Base-by-base conservation (phyloP, 2,888 invertebrate species). In the Euproctis similis region DNA sequence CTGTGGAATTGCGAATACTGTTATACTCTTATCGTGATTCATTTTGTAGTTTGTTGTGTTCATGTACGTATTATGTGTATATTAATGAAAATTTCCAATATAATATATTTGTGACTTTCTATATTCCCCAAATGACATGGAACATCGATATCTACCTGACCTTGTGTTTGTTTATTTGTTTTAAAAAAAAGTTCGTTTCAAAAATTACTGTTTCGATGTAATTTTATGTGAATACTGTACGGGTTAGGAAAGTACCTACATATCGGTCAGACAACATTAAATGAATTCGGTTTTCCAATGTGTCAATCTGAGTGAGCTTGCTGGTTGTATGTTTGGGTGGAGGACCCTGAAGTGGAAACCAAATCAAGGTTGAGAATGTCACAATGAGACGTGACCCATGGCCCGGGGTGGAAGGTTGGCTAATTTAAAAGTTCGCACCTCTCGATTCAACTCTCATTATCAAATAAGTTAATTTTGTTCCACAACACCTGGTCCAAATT, bases 331-430 rank as follows among this genome's bases (percentile, higher is more conserved):
- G 51, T 65, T 78, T 84, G 86, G 86, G 86, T 86, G 72, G 85
- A 86, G 78, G 86, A 86, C 85, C 88, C 88, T 84, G 86, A 69
- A 89, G 87, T 91, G 91, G 90, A 91, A 91, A 91, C 91, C 91
- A 91, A 91, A 91, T 91, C 91, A 90, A 90, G 87, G 88, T 87
- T 88, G 88, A 87, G 76, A 90, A 90, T 88, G 89, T 88, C 89
- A 89, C 89, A 81, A 73, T 82, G 86, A 86, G 88, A 89, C 89
- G 89, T 90, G 89, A 87, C 89, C 88, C 85, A 81, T 81, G 72
- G 85, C 82, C 86, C 63, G 63, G 62, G 70, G 70, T 66, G 71
- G 66, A 64, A 61, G 53, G 61, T 60, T 67, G 59, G 64, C 53
- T 61, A 38, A 54, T 58, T 58, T 47, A 58, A 52, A 56, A 57